A percentile compares a stretch with the other conserved stretches of the same genome.
Evolutionary conservation across 2,888 invertebrate species (phyloP).

Genomic region (Heliconius sara): DNA sequence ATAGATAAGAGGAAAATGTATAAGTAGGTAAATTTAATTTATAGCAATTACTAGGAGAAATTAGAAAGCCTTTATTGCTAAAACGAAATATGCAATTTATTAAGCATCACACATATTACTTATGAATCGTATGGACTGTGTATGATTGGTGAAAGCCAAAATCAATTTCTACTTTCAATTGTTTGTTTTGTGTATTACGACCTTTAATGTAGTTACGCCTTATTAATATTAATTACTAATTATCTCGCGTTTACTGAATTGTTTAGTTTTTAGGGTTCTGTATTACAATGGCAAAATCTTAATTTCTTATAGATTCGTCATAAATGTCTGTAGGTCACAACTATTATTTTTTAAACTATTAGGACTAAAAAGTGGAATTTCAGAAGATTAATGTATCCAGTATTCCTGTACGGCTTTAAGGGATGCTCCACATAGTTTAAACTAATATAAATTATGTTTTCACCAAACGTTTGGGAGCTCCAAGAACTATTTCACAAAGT

Average conservation of each 20-base stretch:
- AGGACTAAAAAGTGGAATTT: too few species aligned
- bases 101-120: slow-evolving; percentile 32
- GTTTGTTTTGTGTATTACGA: slow-evolving; percentile 33
- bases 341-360: too few species aligned
- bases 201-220: slow-evolving; percentile 25
- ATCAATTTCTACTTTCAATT: slow-evolving; percentile 32
- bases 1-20: neutral
- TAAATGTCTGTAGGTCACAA: too few species aligned
- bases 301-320: too few species aligned
- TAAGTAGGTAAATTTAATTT: neutral
- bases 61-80: slow-evolving; percentile 28
- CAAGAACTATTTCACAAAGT: too few species aligned
- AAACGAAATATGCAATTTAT: slow-evolving; percentile 25
- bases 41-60: neutral
- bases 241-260: slow-evolving; percentile 7
- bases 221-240: slow-evolving; percentile 30
- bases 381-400: too few species aligned
- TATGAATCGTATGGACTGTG: slow-evolving; percentile 23
- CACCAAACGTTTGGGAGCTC: too few species aligned
- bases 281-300: neutral
- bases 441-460: too few species aligned
- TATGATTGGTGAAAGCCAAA: slow-evolving; percentile 41
- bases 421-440: too few species aligned
- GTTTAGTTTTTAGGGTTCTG: neutral
- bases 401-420: too few species aligned